Evolutionary conservation across 2,113 vertebrate species (phyloP), one percentile per base, ranked within the genome.

Genomic region (Etheostoma spectabile): DNA sequence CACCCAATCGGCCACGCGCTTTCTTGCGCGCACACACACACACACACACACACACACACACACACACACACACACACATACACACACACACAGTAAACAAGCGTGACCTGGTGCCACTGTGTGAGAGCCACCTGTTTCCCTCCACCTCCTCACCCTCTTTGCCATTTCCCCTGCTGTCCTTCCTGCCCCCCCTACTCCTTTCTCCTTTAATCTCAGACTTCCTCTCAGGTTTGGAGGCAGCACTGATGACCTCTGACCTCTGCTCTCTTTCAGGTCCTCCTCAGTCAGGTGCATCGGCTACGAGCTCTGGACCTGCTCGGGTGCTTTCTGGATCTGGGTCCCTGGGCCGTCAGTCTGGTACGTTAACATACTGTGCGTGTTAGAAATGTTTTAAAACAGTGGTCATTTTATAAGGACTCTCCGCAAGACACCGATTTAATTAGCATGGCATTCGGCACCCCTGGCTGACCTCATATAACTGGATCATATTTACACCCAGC

Each of bases 331-430:
- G 98, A 99, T 93, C 95, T 99, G 86, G 98, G 98, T 4, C 98
- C 98, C 49, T 99, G 98, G 98, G 98, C 98, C 0, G 98, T 99
- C 67, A 99, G 98, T 89, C 92, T 99, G 97, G 98, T 99, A 61
- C 0, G 89, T 80, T 77, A 3, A 52, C 7, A 60, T 42, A n/a
- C 59, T 46, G 21, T 38, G 5, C 7, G 55, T 63, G 55, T 78
- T 21, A 56, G 5, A 21, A 48, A 65, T 12, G 2, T 49, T 55
- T 3, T 11, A 18, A 38, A 42, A 8, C 38, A 42, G 38, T 42
- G 38, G 38, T 42, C 38, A 38, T 10, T 38, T 38, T 38, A 38
- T 30, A 24, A 51, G 4, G 18, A n/a, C 10, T 2, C 21, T 61
- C 5, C 10, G 10, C 35, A 38, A 38, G 35, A 38, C 35, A 10